Base-by-base conservation (phyloP, 2,797 vertebrate genomes). In the Cyclopterus lumpus region DNA sequence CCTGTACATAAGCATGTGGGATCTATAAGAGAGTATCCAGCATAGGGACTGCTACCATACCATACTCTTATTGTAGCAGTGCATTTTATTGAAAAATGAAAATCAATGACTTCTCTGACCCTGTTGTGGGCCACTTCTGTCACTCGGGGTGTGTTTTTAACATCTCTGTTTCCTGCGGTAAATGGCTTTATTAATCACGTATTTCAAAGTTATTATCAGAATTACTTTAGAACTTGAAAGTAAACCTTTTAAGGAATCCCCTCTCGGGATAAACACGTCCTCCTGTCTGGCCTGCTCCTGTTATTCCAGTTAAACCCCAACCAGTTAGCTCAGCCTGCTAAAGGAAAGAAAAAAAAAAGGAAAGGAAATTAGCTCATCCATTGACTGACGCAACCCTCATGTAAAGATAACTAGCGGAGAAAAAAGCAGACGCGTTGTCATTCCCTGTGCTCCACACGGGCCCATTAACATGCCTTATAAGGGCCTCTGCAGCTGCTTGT, bases 331-430 rank as follows among this genome's bases (percentile, higher is more conserved):
- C 44, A 73, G 63, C 36, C 24, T 7, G 61, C 28, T 10, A 54
- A 32, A 70, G 48, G 20, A 1, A n/a, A n/a, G n/a, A 60, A 48
- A 34, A 53, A 20, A 15, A 15, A 38, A 48, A 60, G 73, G 73
- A 75, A 30, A 83, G 85, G 92, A 93, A 94, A 91, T 93, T 80
- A 92, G 78, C 86, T 94, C 93, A 94, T 91, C 67, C 53, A 73
- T 44, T 69, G 67, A 63, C 86, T 94, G 90, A 93, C 46, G 91
- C 71, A 93, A 92, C 38, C 61, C 58, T 55, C 46, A 3, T 60
- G 69, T 79, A 83, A 83, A 91, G 86, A 93, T 78, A 86, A 74
- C 75, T 57, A 5, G 49, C 65, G 42, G 75, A 71, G 54, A 26
- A 67, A 80, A 72, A 70, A 51, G 77, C 81, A 88, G 73, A 86